A percentile compares a stretch with the other conserved stretches of the same genome.
Evolutionary conservation across 2,888 invertebrate species (phyloP).

Genomic region (Epinotia nisella): DNA sequence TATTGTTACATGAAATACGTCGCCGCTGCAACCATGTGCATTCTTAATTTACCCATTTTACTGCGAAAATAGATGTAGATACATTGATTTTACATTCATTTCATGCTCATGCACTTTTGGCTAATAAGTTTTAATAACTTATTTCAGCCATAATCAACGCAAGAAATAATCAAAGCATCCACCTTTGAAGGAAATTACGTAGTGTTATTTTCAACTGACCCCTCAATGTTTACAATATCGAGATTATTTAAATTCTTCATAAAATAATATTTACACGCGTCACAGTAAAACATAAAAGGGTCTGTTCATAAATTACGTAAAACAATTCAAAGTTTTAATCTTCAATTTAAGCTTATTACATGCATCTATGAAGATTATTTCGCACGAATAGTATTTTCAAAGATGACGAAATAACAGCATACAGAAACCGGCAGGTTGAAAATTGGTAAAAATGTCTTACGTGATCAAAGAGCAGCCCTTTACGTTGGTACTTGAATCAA

Average conservation of each 20-base stretch:
- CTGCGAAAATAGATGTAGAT: too few species aligned
- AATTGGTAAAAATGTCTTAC: neutral
- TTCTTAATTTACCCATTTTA: neutral
- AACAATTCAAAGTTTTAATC: too few species aligned
- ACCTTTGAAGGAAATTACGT: neutral
- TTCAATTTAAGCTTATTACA: too few species aligned
- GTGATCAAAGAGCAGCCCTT: neutral
- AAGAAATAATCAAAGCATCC: neutral
- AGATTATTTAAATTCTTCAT: neutral
- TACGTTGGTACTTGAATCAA: too few species aligned
- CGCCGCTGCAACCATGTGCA: constrained; percentile 53
- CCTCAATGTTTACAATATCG: neutral
- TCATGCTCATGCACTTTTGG: neutral
- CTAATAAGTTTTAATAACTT: neutral
- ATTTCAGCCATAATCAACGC: neutral
- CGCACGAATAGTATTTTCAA: too few species aligned
- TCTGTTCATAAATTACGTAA: too few species aligned
- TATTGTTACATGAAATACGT: constrained; percentile 55
- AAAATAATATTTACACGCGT: neutral
- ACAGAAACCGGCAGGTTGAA: neutral
- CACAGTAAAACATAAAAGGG: too few species aligned
- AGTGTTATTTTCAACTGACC: neutral
- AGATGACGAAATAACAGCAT: too few species aligned
- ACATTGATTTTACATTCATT: neutral
- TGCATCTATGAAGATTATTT: too few species aligned